Evolutionary conservation across 2,888 invertebrate genomes (phyloP), one percentile per base, ranked within the genome.

Genomic region (Sympetrum striolatum): DNA sequence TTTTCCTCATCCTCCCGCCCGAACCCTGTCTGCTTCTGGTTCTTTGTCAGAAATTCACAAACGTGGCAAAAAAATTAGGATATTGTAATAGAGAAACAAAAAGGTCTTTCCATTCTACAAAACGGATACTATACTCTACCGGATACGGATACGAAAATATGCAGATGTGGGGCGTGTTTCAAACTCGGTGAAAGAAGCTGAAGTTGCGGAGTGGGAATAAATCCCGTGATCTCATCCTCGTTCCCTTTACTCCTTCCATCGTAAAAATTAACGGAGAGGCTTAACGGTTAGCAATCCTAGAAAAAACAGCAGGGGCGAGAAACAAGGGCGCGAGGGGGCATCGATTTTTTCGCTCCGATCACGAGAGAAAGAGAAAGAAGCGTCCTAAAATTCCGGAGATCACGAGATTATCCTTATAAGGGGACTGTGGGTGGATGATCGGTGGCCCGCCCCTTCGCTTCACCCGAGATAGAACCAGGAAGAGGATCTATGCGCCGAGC

Each of bases 351-450:
- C 39, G 0, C 25, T 8, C 58, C 25, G 58, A 22, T 60, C 18
- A 8, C 22, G 58, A 18, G 18, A 58, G 35, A 35, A 35, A 14
- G 31, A 35, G 53, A 53, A 22, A 58, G 44, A 82, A 35, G 82
- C 82, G 58, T 37, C 86, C 60, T 86, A 60, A 86, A 86, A 86
- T 60, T 86, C 37, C 60, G 37, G 60, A 86, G 60, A 86, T 86
- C 86, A 35, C 31, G 60, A 86, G 86, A 86, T 86, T 22, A 37
- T 37, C 82, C 82, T 15, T 82, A 82, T 82, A 82, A 58, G 82
- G 82, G 22, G 22, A 15, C n/a, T n/a, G 48, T 25, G 58, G 6
- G 58, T 18, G 53, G 35, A 37, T 48, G 48, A 82, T 82, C 44
- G 86, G 31, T 31, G 25, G 73, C 14, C 60, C 64, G 1, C 58